Conservation (phyloP, 2,888 invertebrate species). For the Automeris io region DNA sequence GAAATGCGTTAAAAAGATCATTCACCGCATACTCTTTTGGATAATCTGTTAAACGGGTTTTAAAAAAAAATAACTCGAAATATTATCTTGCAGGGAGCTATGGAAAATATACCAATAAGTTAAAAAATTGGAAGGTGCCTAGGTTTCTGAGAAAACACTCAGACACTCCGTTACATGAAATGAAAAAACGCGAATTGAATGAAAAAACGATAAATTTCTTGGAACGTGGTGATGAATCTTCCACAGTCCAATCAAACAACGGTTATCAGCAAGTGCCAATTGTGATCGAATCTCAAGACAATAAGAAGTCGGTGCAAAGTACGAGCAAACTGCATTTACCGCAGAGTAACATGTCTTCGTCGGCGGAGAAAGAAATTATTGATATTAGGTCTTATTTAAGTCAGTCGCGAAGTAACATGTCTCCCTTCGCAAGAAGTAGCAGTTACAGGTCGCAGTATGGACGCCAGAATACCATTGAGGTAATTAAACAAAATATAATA, state of each 20-base stretch:
- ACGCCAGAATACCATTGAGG: slow-evolving; percentile 74
- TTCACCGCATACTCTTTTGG: too few relatives aligned
- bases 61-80: too few relatives aligned
- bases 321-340: slow-evolving; percentile 67
- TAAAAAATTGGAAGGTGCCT: slow-evolving; percentile 83
- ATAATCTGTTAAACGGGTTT: too few relatives aligned
- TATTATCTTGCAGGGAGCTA: slow-evolving; percentile 76
- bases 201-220: slow-evolving; percentile 54
- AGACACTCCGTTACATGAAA: slow-evolving; percentile 68
- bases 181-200: slow-evolving; percentile 59
- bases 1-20: too few relatives aligned
- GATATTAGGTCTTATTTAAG: slow-evolving; percentile 85
- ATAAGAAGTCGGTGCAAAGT: slow-evolving; percentile 45
- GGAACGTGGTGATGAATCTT: slow-evolving; percentile 43
- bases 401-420: slow-evolving; percentile 84
- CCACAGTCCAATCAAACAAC: slow-evolving; percentile 44
- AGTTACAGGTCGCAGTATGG: slow-evolving; percentile 84
- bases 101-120: slow-evolving; percentile 74
- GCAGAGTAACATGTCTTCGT: slow-evolving; percentile 62
- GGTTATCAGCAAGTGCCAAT: slow-evolving; percentile 83
- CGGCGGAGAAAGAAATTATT: slow-evolving; percentile 80
- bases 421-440: slow-evolving; percentile 82
- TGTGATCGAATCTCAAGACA: slow-evolving; percentile 75
- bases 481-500: too few relatives aligned
- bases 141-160: slow-evolving; percentile 80